These are phyloP conservation scores for Potorous gilbertii DNA, from an alignment of 2,797 vertebrate genomes.

Conservation along the genomic window DNA sequence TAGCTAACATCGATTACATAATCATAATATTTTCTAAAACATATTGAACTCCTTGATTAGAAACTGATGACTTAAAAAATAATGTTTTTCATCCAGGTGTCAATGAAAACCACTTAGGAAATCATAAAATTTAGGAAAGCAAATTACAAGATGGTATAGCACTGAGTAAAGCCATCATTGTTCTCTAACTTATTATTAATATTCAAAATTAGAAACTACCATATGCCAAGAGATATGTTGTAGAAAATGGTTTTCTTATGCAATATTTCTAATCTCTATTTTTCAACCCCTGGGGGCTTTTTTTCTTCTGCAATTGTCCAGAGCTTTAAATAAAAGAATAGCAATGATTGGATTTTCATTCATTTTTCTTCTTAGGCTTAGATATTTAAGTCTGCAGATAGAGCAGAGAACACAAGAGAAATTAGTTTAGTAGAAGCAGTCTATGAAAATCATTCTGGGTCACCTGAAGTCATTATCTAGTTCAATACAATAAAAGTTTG, in stretches of 20 bases:
- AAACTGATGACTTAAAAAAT: conserved; percentile 34
- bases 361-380: conserved; percentile 4
- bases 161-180: background rate
- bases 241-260: conserved; percentile 43
- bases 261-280: conserved; percentile 56
- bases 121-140: background rate
- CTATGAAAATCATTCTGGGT: background rate
- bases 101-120: conserved; percentile 33
- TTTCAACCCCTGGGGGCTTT: conserved; percentile 1
- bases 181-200: conserved; percentile 52
- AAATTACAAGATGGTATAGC: background rate
- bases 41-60: background rate
- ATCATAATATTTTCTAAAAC: background rate
- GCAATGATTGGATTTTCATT: conserved; percentile 41
- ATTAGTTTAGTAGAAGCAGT: background rate
- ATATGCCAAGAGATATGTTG: background rate
- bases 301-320: conserved; percentile 39
- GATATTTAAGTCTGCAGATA: conserved; percentile 23
- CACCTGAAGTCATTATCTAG: background rate
- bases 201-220: background rate
- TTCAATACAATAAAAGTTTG: background rate
- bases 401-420: background rate
- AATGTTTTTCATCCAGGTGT: background rate
- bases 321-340: conserved; percentile 69
- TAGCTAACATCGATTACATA: background rate